Evolutionary conservation across 2,888 invertebrate genomes (phyloP).

Genomic region (Drosophila hawaiiensis): DNA sequence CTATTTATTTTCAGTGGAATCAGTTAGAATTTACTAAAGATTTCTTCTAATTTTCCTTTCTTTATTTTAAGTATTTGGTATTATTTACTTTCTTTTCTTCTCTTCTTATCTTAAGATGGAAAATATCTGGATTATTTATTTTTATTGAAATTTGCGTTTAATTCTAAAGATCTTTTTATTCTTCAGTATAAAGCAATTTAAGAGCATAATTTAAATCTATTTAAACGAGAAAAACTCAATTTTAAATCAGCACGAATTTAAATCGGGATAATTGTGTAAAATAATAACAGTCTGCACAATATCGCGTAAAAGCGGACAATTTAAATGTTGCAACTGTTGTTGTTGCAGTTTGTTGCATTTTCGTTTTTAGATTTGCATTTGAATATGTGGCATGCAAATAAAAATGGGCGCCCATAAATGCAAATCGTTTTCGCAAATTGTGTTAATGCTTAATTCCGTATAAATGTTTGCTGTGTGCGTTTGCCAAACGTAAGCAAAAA

Average conservation of each 20-base stretch:
- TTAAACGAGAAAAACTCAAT: neutral
- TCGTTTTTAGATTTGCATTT: slow-evolving; percentile 19
- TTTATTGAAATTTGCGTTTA: neutral
- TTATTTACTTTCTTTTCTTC: neutral
- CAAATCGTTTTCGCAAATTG: slow-evolving; percentile 56
- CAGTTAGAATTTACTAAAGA: no score
- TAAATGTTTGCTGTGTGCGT: slow-evolving; percentile 58
- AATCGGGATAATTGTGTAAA: neutral
- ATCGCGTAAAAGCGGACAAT: slow-evolving; percentile 20
- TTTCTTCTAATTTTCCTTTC: no score
- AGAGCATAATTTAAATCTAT: no score
- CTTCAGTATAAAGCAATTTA: neutral
- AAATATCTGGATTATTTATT: neutral
- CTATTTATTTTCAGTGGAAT: no score
- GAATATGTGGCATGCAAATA: slow-evolving; percentile 68
- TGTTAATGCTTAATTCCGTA: slow-evolving; percentile 71
- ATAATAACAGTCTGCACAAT: neutral
- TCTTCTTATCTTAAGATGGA: neutral
- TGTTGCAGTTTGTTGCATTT: slow-evolving; percentile 18
- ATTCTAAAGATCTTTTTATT: neutral
- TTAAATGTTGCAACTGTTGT: slow-evolving; percentile 16
- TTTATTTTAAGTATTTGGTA: no score
- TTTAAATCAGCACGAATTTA: neutral
- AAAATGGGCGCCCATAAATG: slow-evolving; percentile 55
- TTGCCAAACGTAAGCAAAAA: slow-evolving; percentile 46